These are phyloP conservation scores for Aphodius granarius DNA, from an alignment of 2,888 invertebrate species.

Conservation along the genomic window DNA sequence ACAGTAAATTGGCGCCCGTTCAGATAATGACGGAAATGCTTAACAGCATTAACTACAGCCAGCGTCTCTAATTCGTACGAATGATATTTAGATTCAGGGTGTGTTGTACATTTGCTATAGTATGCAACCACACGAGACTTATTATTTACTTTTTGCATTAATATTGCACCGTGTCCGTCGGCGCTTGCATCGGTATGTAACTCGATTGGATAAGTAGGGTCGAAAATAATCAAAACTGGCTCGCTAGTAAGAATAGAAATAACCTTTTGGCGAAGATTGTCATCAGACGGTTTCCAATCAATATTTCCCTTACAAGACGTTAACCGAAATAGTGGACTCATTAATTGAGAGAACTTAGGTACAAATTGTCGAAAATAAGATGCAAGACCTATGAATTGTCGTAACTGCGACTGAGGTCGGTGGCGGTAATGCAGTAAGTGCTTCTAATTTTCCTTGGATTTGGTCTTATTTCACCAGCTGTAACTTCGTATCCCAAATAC, in stretches of 20 bases:
- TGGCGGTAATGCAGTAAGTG: too few relatives aligned
- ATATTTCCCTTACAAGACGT: background rate
- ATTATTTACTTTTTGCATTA: slow-evolving; percentile 37
- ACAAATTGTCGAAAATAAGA: background rate
- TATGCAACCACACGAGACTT: slow-evolving; percentile 36
- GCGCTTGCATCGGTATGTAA: slow-evolving; percentile 40
- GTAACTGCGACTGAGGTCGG: too few relatives aligned
- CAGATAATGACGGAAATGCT: slow-evolving; percentile 39
- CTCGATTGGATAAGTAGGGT: slow-evolving; percentile 33
- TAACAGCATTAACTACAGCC: slow-evolving; percentile 40
- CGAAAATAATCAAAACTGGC: slow-evolving; percentile 39
- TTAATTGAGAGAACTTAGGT: background rate
- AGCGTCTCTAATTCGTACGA: slow-evolving; percentile 42
- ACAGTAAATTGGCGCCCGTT: slow-evolving; percentile 37
- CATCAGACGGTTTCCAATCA: slow-evolving; percentile 30
- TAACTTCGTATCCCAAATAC: too few relatives aligned
- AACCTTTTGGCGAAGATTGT: slow-evolving; percentile 30
- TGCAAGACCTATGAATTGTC: slow-evolving; percentile 2
- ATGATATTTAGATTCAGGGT: slow-evolving; percentile 39
- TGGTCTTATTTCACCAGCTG: too few relatives aligned
- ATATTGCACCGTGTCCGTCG: slow-evolving; percentile 36
- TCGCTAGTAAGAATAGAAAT: slow-evolving; percentile 26
- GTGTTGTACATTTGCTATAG: slow-evolving; percentile 36
- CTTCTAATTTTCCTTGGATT: too few relatives aligned
- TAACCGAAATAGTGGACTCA: background rate